Evolutionary conservation across 1,140 invertebrate genomes (phyloP), one percentile per base, ranked within the genome.

Genomic region (Bicyclus anynana): DNA sequence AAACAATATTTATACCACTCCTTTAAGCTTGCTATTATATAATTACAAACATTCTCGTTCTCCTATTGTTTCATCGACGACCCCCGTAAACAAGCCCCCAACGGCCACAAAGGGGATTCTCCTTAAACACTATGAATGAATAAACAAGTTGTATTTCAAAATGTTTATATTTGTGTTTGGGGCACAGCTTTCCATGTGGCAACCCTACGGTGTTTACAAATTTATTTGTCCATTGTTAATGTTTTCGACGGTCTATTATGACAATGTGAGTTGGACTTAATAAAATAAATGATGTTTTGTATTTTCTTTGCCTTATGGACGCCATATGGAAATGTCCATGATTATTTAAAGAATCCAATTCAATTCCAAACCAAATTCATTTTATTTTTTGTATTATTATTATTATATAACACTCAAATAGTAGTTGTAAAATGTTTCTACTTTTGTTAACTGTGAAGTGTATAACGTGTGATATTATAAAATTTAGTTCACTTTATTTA

Each of bases 141-240:
- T 54, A 56, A 56, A 54, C 38, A 61, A 60, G 18, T 50, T 26
- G 50, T 44, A 61, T 49, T 29, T 23, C 23, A 23, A 23, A 23
- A n/a, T n/a, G 46, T 1, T 10, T 49, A 16, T 59, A 48, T 59
- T 59, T 59, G 46, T 59, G 40, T 52, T 52, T 59, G 29, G 50
- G 57, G 48, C 57, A 38, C 29, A 40, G 42, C 16, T 53, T 38
- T 29, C 27, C 21, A 59, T 21, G 46, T 53, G 49, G 13, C 35
- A 18, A 18, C 35, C 47, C 46, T 26, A 7, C 33, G 54, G 20
- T 23, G 13, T 40, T 47, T 38, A 7, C 20, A 37, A 26, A 26
- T 37, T 14, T 37, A 29, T 55, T 55, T 27, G 47, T 27, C 27
- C 16, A 38, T 55, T 48, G 53, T 55, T 29, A 46, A 14, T 13